A percentile compares a stretch with the other conserved stretches of the same genome.
Conservation (phyloP, 2,113 vertebrate genomes). For the Felis chaus region DNA sequence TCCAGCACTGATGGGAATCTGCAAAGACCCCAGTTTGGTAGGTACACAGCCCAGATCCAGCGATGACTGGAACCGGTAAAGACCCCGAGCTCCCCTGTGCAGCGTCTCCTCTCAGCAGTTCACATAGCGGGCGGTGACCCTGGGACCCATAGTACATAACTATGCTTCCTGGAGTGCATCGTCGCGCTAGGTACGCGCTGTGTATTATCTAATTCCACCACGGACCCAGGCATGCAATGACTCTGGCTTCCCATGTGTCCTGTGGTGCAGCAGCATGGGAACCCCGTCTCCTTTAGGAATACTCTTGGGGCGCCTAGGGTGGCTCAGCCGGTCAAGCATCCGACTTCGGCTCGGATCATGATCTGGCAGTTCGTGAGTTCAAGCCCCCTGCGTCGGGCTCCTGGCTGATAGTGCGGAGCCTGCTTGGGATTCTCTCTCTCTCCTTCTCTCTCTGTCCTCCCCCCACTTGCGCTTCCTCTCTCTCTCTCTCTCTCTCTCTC, state of each 20-base stretch:
- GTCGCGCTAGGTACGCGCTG: rapidly evolving
- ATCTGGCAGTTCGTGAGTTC: no score
- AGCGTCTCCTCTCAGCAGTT: not conserved
- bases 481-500: no score
- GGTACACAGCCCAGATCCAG: not conserved
- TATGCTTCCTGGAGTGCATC: not conserved
- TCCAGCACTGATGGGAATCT: not conserved
- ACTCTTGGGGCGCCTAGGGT: not conserved
- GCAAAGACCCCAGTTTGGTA: not conserved
- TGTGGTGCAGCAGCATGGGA: not conserved
- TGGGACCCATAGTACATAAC: not conserved
- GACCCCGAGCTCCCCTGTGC: not conserved
- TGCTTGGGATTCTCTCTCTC: no score
- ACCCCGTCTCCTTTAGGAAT: not conserved
- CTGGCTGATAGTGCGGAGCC: no score
- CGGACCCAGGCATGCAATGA: not conserved
- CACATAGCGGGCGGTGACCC: not conserved
- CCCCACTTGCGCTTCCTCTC: no score
- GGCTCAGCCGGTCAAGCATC: no score
- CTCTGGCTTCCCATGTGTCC: not conserved
- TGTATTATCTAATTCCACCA: not conserved
- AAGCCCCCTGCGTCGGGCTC: no score
- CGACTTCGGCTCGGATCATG: rapidly evolving
- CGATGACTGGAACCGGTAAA: not conserved
- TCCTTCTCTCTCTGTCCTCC: no score